Evolutionary conservation across 2,113 vertebrate genomes (phyloP), one percentile per base, ranked within the genome.

Genomic region (Cavia porcellus): DNA sequence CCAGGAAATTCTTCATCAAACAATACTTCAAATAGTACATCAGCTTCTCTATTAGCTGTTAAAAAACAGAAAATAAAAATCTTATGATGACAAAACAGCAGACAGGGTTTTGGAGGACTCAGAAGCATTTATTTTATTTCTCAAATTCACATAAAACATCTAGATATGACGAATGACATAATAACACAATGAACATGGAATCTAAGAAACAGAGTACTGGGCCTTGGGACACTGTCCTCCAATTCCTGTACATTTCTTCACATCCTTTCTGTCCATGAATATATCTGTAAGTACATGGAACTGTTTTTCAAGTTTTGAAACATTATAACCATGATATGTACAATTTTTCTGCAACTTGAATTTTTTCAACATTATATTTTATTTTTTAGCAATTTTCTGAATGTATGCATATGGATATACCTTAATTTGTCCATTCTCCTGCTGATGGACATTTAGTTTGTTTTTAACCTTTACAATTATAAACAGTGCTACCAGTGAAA

Each of bases 1-100:
- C 99, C 99, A 84, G 98, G 98, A 98, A 99, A 99, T 92, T 99
- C 99, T 96, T 99, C 99, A 98, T 99, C 99, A 98, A 99, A 99
- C 89, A 99, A 94, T 81, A 99, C 99, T 98, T 99, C 99, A 47
- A 99, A 99, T n/a, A 99, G 99, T 92, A 99, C 99, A 98, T 99
- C 99, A 89, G 99, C 99, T 98, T 99, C 99, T 93, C 99, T 99
- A 5, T 98, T 99, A 90, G 99, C 99, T 99, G 97, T 8, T 98
- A 52, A 96, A 98, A 95, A 70, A 55, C 9, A 98, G 11, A 92
- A 13, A 91, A 19, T 68, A 7, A 59, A 92, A 77, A 66, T 45
- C 35, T 22, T 45, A 55, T 8, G 10, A 92, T 28, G 8, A 83
- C 86, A 91, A 93, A 55, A 85, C 25, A 95, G 50, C 28, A 66